Conservation (phyloP, 2,797 vertebrate genomes). For the Mus caroli region DNA sequence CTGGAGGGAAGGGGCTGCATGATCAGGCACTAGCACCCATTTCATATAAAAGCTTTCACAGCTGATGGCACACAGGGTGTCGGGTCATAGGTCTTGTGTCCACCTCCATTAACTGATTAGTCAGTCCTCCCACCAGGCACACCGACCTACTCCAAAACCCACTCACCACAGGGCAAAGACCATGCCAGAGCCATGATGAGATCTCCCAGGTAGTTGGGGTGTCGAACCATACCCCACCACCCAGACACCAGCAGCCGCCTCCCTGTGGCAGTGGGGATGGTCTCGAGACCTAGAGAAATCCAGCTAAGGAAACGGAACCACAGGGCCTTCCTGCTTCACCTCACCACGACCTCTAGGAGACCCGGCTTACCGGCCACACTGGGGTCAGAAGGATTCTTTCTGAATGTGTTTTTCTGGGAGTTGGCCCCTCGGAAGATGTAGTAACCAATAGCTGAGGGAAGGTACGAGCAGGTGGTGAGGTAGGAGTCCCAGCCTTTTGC, state of each 20-base stretch:
- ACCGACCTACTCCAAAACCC: neutral
- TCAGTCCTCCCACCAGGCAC: too few species aligned
- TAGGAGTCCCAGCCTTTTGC: neutral
- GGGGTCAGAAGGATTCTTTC: constrained; percentile 92
- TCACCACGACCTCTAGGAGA: neutral
- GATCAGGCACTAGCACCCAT: neutral
- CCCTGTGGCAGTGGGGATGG: constrained; percentile 94
- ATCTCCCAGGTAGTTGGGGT: constrained; percentile 96
- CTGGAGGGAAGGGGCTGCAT: neutral
- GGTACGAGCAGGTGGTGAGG: neutral
- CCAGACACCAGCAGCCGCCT: constrained; percentile 94
- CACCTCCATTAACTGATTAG: neutral
- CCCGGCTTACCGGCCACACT: constrained; percentile 90
- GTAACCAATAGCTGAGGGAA: constrained; percentile 92
- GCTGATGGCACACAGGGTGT: neutral
- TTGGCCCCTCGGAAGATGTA: constrained; percentile 95
- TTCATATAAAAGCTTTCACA: neutral
- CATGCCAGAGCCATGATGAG: constrained; percentile 95
- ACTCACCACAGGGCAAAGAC: constrained; percentile 95
- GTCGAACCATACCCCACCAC: constrained; percentile 97
- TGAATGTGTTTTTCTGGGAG: constrained; percentile 95
- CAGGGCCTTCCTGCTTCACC: neutral
- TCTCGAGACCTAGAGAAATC: constrained; percentile 90
- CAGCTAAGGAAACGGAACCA: too few species aligned
- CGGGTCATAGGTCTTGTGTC: neutral